phyloP scores from a whole-genome alignment of 2,113 vertebrate genomes.

The Pollimyrus isidori region DNA sequence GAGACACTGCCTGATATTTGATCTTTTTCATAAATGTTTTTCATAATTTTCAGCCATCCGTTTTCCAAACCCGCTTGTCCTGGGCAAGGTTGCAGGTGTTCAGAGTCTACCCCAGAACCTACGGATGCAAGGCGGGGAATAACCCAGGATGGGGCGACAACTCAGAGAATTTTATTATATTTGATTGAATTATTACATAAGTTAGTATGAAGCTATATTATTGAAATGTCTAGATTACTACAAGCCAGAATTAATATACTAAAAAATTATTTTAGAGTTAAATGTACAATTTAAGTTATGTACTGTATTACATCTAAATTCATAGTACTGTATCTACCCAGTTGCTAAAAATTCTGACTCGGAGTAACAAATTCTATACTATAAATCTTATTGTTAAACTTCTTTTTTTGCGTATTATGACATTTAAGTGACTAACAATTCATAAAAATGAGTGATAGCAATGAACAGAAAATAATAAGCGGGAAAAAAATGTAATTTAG shows the following conservation, averaged over 20 bases:
- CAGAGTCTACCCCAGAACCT: background rate
- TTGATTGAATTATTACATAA: background rate
- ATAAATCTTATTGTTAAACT: background rate
- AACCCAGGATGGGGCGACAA: background rate
- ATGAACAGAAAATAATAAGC: background rate
- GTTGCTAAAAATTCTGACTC: background rate
- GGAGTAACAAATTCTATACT: background rate
- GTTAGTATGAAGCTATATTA: background rate
- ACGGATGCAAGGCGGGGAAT: background rate
- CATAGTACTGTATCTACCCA: background rate
- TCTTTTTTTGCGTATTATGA: background rate
- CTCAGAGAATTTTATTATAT: background rate
- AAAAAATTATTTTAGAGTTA: background rate
- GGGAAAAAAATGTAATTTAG: background rate
- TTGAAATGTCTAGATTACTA: background rate
- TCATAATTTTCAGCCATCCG: background rate
- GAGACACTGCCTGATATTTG: background rate
- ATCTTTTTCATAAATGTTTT: background rate
- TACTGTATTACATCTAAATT: background rate
- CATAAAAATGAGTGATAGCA: background rate
- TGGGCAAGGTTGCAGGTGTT: background rate
- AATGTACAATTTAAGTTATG: background rate
- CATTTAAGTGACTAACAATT: background rate
- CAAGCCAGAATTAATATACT: background rate
- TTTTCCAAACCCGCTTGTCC: background rate